Conservation (phyloP, 2,113 vertebrate genomes). For the Nycticorax nycticorax region DNA sequence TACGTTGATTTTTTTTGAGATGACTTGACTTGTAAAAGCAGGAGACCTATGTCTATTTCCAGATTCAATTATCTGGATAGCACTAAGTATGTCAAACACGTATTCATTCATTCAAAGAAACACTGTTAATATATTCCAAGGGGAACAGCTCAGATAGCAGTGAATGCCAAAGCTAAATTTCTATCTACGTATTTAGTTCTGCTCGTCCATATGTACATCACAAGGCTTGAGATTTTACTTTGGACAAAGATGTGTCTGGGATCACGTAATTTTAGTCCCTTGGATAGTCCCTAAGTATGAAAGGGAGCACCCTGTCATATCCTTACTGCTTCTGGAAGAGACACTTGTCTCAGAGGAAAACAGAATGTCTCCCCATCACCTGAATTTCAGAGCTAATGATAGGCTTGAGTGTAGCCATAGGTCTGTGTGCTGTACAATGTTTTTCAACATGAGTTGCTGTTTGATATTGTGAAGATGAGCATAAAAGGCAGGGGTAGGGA, state of each 20-base stretch:
- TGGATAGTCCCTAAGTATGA: not conserved
- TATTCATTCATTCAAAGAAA: not conserved
- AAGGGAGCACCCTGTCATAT: not conserved
- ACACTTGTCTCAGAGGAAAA: not conserved
- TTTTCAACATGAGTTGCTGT: not conserved
- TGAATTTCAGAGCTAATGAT: not conserved
- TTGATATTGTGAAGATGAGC: not conserved
- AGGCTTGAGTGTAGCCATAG: not conserved
- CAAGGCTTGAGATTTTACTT: not conserved
- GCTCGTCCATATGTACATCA: accelerated
- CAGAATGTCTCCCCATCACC: not conserved
- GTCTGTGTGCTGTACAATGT: not conserved
- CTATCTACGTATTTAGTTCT: not conserved
- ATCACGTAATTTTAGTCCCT: not conserved
- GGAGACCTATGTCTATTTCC: not conserved
- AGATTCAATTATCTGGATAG: not conserved
- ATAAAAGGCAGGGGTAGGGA: not conserved
- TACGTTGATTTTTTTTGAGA: not conserved
- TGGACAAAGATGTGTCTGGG: not conserved
- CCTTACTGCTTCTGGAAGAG: not conserved
- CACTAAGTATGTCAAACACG: not conserved
- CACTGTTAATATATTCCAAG: not conserved
- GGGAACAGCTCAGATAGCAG: not conserved
- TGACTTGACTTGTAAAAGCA: not conserved
- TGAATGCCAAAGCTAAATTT: not conserved